Base-by-base conservation (phyloP, 2,888 invertebrate genomes). In the Nudaria mundana region DNA sequence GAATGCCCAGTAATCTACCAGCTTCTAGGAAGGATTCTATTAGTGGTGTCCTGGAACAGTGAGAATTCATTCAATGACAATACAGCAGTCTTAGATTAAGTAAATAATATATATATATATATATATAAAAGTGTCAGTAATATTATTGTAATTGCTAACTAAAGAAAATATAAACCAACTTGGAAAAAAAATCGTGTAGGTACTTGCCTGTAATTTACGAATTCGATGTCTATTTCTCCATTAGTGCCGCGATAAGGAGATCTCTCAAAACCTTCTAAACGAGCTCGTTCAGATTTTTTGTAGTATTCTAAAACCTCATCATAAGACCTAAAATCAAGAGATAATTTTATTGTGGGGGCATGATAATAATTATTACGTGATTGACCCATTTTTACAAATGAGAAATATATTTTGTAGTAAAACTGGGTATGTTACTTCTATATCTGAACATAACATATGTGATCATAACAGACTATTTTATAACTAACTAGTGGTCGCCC, bases 11-110 rank as follows among this genome's bases (percentile, higher is more conserved):
- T 65, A 93, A 90, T 43, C 83, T 70, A 2, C 92, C 92, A 0
- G 92, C 91, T 49, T 91, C 78, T 1, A 95, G 76, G 58, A 94
- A 92, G 1, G 92, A 91, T 8, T 90, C 85, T 0, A 92, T 88
- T 1, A 94, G 76, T 41, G 90, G 74, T 11, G 84, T 76, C 35
- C 82, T 83, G 68, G 68, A 40, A 41, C 15, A 25, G 23, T 16
- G 14, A 1, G 15, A 25, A 5, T 16, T 25, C 25, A 15, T 10
- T 5, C 5, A n/a, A 22, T 22, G n/a, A 22, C 3, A n/a, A 22
- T n/a, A 22, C 22, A 22, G 8, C n/a, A 8, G 3, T n/a, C 10
- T n/a, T 8, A 23, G 10, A 25, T 12, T 7, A 11, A 6, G 10
- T 14, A 28, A 13, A 13, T 13, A 2, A 11, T 11, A 5, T 1